Evolutionary conservation across 2,797 vertebrate species (phyloP).

Genomic region (Syndactyla subalaris): DNA sequence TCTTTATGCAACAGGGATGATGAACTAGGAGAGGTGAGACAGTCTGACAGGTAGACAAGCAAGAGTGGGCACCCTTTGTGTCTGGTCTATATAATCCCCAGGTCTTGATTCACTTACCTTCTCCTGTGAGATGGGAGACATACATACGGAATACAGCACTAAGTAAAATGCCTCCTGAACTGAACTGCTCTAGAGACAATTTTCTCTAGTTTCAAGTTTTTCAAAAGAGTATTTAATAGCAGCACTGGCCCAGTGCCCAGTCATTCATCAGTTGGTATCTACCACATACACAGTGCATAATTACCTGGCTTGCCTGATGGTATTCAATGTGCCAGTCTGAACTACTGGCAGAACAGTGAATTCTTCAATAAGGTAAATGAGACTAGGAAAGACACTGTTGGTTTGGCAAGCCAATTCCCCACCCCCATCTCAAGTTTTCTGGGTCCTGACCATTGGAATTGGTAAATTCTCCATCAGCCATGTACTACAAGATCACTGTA

Average conservation of each 20-base stretch:
- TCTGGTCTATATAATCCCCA: background rate
- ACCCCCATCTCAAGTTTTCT: background rate
- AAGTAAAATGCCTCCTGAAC: background rate
- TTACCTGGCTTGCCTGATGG: background rate
- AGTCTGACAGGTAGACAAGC: background rate
- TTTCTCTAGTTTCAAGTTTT: background rate
- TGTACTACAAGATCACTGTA: background rate
- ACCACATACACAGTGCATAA: background rate
- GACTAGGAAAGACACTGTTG: background rate
- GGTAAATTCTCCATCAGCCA: background rate
- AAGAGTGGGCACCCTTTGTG: background rate
- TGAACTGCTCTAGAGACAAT: background rate
- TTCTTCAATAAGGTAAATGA: background rate
- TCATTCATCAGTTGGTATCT: background rate
- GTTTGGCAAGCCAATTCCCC: background rate
- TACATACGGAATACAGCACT: accelerated
- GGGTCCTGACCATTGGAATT: background rate
- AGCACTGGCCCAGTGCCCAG: background rate
- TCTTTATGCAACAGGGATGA: background rate
- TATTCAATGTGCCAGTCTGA: background rate
- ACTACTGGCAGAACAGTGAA: background rate
- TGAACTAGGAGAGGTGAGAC: background rate
- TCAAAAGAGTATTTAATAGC: background rate
- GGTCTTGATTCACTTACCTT: background rate
- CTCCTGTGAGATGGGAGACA: background rate